These are phyloP conservation scores for Austrolebias charrua DNA, from an alignment of 2,797 vertebrate genomes.

Conservation along the genomic window DNA sequence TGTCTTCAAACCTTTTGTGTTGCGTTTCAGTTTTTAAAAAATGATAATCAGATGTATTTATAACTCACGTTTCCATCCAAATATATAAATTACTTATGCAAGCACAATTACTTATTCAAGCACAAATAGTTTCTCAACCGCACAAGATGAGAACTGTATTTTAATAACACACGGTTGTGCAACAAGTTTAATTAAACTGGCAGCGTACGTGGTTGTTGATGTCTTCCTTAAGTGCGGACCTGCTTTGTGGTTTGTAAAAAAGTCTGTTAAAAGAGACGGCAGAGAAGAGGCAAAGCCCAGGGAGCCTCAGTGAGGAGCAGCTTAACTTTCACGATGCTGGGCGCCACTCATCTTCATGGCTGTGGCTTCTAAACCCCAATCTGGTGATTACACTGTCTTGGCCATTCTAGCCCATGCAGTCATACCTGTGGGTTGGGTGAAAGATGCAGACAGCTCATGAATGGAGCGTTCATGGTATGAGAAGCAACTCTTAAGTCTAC, in stretches of 20 bases:
- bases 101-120: conserved; percentile 22
- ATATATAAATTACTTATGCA: conserved; percentile 9
- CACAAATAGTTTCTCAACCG: conserved; percentile 54
- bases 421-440: conserved; percentile 77
- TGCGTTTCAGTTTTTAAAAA: conserved; percentile 7
- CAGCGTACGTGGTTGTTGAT: conserved; percentile 51
- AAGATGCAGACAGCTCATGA: conserved; percentile 63
- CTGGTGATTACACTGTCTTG: conserved; percentile 71
- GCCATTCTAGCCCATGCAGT: conserved; percentile 56
- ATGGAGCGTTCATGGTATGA: conserved; percentile 70
- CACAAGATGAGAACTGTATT: conserved; percentile 30
- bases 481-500: conserved; percentile 61
- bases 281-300: conserved; percentile 40
- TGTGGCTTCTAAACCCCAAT: conserved; percentile 64
- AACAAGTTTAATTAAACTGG: conserved; percentile 57
- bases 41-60: conserved; percentile 19
- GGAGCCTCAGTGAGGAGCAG: conserved; percentile 53
- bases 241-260: conserved; percentile 45
- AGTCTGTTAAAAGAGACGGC: conserved; percentile 37
- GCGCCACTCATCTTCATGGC: conserved; percentile 71
- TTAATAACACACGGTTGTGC: conserved; percentile 61
- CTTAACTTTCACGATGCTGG: conserved; percentile 64
- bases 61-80: conserved; percentile 17
- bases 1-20: conserved; percentile 4
- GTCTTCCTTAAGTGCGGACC: conserved; percentile 41